A percentile compares a stretch with the other conserved stretches of the same genome.
These are phyloP conservation scores for Chionoecetes opilio DNA, from an alignment of 1,140 invertebrate genomes.

Conservation along the genomic window DNA sequence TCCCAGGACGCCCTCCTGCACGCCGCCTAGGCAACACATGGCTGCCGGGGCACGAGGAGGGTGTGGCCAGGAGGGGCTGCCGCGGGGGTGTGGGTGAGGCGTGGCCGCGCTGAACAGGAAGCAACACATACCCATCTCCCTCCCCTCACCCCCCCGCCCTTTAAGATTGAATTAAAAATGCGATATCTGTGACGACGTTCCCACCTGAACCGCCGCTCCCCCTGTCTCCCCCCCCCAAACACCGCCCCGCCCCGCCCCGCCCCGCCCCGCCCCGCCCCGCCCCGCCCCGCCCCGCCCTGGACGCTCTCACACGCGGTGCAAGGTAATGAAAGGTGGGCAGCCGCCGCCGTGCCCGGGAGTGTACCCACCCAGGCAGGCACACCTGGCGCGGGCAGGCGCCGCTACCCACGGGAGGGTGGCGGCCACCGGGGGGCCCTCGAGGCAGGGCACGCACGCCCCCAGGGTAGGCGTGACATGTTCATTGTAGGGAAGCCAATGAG, in stretches of 20 bases:
- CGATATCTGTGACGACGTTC: too few species aligned
- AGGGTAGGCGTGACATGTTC: neutral
- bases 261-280: neutral
- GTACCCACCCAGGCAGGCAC: neutral
- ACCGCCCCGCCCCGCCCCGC: neutral
- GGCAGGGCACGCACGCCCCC: neutral
- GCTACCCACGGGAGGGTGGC: neutral
- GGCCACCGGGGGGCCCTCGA: neutral
- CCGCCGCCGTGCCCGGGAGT: neutral
- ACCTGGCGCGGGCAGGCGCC: neutral
- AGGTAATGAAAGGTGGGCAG: conserved; percentile 6
- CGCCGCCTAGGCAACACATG: neutral
- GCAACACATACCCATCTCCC: neutral
- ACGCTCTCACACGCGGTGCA: neutral
- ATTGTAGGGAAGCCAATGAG: neutral
- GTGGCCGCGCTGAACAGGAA: neutral
- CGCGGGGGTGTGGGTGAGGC: neutral
- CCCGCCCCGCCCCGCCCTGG: neutral
- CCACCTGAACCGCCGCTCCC: too few species aligned
- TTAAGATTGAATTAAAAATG: neutral
- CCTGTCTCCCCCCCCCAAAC: neutral
- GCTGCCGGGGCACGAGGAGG: neutral
- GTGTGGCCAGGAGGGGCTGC: neutral
- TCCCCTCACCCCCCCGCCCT: neutral
- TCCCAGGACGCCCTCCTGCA: neutral